Conservation (phyloP, 2,113 vertebrate species). For the Perca schrenkii region DNA sequence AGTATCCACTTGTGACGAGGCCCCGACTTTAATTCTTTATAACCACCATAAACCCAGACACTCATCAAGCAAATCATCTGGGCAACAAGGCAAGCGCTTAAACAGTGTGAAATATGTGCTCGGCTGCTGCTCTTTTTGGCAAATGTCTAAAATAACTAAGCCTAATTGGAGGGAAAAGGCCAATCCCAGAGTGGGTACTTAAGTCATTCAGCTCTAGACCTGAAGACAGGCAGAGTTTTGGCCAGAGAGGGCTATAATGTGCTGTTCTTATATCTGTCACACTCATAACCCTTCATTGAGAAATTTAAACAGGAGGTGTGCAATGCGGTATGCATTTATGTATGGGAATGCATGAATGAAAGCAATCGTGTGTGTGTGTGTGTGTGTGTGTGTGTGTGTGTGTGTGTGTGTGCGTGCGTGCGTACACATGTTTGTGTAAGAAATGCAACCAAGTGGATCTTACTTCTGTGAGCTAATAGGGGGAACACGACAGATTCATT, state of each 20-base stretch:
- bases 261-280: conserved; percentile 27
- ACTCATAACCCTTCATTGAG: conserved; percentile 26
- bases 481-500: conserved; percentile 52
- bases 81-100: conserved; percentile 41
- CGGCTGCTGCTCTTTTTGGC: conserved; percentile 51
- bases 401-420: neutral
- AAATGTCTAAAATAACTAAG: conserved; percentile 68
- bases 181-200: conserved; percentile 36
- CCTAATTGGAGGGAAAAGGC: conserved; percentile 65
- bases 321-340: neutral
- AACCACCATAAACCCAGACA: conserved; percentile 46
- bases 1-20: conserved; percentile 12
- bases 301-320: conserved; percentile 15
- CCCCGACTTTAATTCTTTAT: conserved; percentile 51
- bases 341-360: conserved; percentile 10
- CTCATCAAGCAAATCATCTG: conserved; percentile 50
- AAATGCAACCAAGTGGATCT: conserved; percentile 52
- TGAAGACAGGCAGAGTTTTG: conserved; percentile 40
- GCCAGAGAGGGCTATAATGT: conserved; percentile 7
- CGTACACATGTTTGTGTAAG: conserved; percentile 4
- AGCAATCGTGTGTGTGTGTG: neutral
- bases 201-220: conserved; percentile 41
- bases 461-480: conserved; percentile 43
- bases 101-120: conserved; percentile 46
- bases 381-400: no score